These are phyloP conservation scores for Ernsta delagoae DNA, from an alignment of 2,888 invertebrate species.

Conservation along the genomic window DNA sequence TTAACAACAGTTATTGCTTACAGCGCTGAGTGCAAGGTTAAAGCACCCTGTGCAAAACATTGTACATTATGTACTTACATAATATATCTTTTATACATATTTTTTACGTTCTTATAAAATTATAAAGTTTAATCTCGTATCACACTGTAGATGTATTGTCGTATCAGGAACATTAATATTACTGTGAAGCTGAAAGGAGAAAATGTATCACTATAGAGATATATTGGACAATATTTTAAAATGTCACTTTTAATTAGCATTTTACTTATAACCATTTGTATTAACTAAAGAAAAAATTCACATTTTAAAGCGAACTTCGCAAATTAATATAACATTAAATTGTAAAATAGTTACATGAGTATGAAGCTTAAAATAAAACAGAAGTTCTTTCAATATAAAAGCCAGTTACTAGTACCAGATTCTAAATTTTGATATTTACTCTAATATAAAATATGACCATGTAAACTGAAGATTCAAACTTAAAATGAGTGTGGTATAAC, in stretches of 20 bases:
- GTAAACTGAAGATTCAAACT: too few relatives aligned
- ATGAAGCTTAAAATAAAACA: not conserved
- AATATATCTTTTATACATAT: not conserved
- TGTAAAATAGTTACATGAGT: too few relatives aligned
- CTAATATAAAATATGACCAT: too few relatives aligned
- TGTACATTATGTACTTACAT: not conserved
- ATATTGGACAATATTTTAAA: constrained; percentile 40
- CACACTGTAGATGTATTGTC: constrained; percentile 68
- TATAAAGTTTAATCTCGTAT: constrained; percentile 48
- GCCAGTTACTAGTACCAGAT: too few relatives aligned
- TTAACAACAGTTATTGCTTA: constrained; percentile 28
- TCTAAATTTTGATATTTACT: too few relatives aligned
- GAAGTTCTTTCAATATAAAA: not conserved
- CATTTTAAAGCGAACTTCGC: not conserved
- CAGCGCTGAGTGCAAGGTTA: constrained; percentile 35
- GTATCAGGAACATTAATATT: constrained; percentile 76
- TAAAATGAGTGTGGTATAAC: too few relatives aligned
- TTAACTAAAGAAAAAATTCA: not conserved
- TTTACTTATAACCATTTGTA: not conserved
- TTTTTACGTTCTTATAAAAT: not conserved
- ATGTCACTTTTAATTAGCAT: not conserved
- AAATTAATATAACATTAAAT: not conserved
- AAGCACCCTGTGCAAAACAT: constrained; percentile 40
- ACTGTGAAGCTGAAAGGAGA: constrained; percentile 76
- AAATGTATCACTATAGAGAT: constrained; percentile 34